Evolutionary conservation across 2,888 invertebrate species (phyloP).

Genomic region (Mechanitis mazaeus): DNA sequence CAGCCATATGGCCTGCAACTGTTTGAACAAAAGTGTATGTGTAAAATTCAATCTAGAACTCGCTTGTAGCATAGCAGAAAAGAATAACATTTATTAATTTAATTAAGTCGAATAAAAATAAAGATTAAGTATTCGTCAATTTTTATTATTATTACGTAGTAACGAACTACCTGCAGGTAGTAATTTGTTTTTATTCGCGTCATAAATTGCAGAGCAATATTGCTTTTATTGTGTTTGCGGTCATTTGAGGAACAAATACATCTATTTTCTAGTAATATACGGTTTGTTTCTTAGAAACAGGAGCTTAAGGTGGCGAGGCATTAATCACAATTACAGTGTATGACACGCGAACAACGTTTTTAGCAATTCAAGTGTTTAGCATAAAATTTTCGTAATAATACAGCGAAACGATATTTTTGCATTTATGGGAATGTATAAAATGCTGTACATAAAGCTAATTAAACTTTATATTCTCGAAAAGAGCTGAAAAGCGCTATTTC

Average conservation of each 20-base stretch:
- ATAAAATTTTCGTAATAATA: constrained; percentile 28
- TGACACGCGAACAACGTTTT: constrained; percentile 31
- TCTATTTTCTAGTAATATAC: constrained; percentile 25
- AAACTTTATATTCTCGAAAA: constrained; percentile 1
- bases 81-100: no score
- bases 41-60: no score
- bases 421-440: constrained; percentile 9
- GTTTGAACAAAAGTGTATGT: no score
- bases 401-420: constrained; percentile 11
- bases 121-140: no score
- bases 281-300: constrained; percentile 31
- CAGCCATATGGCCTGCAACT: no score
- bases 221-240: constrained; percentile 9
- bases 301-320: constrained; percentile 30
- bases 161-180: constrained; percentile 10
- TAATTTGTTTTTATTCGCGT: constrained; percentile 5
- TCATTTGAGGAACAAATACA: constrained; percentile 23
- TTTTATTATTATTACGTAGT: no score
- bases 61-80: no score
- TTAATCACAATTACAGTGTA: constrained; percentile 36
- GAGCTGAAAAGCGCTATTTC: constrained; percentile 20
- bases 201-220: constrained; percentile 3
- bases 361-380: constrained; percentile 24
- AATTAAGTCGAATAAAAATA: no score
- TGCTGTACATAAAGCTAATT: constrained; percentile 3